Percentiles rank a stretch among this genome's conserved stretches.
Conservation (phyloP, 2,888 invertebrate species). For the Graphium colonna region DNA sequence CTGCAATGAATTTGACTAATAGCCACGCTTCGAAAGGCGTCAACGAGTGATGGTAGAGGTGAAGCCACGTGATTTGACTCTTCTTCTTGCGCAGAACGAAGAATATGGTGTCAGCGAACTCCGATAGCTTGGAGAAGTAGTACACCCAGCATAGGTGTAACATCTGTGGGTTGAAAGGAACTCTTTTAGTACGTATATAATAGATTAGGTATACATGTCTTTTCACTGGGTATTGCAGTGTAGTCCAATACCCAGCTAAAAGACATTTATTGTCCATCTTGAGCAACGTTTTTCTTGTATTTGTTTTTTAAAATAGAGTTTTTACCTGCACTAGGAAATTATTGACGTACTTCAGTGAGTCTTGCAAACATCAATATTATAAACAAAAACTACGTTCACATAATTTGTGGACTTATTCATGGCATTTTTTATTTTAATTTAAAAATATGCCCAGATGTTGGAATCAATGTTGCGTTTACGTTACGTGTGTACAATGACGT, state of each 20-base stretch:
- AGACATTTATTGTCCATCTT: too few species aligned
- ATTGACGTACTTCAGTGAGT: not conserved
- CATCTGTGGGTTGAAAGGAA: slow-evolving; percentile 80
- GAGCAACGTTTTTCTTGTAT: too few species aligned
- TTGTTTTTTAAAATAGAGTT: not conserved
- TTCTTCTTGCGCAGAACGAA: slow-evolving; percentile 92
- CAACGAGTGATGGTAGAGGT: slow-evolving; percentile 91
- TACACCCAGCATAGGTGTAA: slow-evolving; percentile 93
- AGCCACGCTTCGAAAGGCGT: slow-evolving; percentile 90
- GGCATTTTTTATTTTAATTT: too few species aligned
- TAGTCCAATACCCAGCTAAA: too few species aligned
- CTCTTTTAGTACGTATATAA: not conserved
- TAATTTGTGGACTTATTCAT: too few species aligned
- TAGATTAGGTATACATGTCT: too few species aligned
- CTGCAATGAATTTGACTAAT: slow-evolving; percentile 87
- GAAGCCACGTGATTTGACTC: slow-evolving; percentile 90
- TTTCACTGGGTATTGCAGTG: not conserved
- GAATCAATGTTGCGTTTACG: too few species aligned
- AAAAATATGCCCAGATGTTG: too few species aligned
- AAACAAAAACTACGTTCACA: too few species aligned
- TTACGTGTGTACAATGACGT: too few species aligned
- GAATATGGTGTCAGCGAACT: slow-evolving; percentile 93
- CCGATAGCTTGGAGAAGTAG: slow-evolving; percentile 93
- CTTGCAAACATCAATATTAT: not conserved
- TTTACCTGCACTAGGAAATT: not conserved